Base-by-base conservation (phyloP, 2,888 invertebrate species). In the Leucophora obtusa region DNA sequence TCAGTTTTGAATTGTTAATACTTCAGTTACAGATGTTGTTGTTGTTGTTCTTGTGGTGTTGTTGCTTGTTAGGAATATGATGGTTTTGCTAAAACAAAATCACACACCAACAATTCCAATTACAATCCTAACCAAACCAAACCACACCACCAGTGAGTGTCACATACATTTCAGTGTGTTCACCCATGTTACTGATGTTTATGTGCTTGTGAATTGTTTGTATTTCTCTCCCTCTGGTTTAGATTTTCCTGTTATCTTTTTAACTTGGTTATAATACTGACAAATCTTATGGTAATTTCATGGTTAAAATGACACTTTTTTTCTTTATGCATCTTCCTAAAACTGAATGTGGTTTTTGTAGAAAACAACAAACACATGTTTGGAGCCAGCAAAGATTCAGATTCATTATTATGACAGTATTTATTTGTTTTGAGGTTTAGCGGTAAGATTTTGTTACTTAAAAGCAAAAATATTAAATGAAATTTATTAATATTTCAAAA, bases 221-320 rank as follows among this genome's bases (percentile, higher is more conserved):
- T 28, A 3, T 28, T 28, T 28, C 28, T 28, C 28, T 28, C 43
- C n/a, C 18, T 51, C 17, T 68, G 76, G 53, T 81, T 65, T 73
- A 76, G 63, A 76, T 76, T 77, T 81, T 81, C 69, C 73, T 69
- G 77, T 71, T 81, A 81, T 77, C 81, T 66, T 77, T 70, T 81
- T 81, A 81, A 81, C 81, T 77, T 77, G 77, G 77, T 70, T 66
- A 76, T 76, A 79, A 79, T 79, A 82, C 82, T 82, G 82, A 84
- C 79, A 83, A 83, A 82, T 80, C 82, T 82, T 80, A 82, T 83
- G 82, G 80, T 84, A 82, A 84, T 83, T 84, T 84, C 79, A 83
- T 82, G 80, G 80, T 79, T 82, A 82, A 82, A 82, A 80, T 79
- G 82, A 84, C 83, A 82, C 72, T 84, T 83, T 80, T 76, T 78